Conservation (phyloP, 1,140 invertebrate genomes). For the Ruditapes philippinarum region DNA sequence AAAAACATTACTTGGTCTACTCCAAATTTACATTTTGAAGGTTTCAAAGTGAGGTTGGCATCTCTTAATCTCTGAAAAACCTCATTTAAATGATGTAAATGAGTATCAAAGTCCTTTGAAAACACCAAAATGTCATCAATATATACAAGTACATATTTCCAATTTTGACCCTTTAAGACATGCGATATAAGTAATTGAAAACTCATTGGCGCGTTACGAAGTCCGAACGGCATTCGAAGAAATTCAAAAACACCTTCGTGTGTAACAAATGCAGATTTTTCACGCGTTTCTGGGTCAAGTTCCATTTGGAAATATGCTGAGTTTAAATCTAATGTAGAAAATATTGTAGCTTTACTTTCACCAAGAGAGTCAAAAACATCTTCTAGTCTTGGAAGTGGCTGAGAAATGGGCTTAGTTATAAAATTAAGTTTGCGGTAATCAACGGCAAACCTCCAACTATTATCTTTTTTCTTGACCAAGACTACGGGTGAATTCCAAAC, state of each 20-base stretch:
- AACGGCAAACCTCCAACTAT: slow-evolving; percentile 58
- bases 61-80: slow-evolving; percentile 68
- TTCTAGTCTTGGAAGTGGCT: slow-evolving; percentile 57
- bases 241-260: slow-evolving; percentile 65
- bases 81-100: slow-evolving; percentile 80
- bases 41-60: slow-evolving; percentile 64
- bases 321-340: slow-evolving; percentile 62
- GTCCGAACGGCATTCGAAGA: slow-evolving; percentile 65
- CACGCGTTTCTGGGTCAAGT: slow-evolving; percentile 57
- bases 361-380: slow-evolving; percentile 66
- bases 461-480: slow-evolving; percentile 70
- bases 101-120: slow-evolving; percentile 84
- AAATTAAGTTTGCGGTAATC: slow-evolving; percentile 74
- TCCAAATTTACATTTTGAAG: slow-evolving; percentile 65
- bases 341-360: slow-evolving; percentile 43
- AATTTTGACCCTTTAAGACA: slow-evolving; percentile 41
- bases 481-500: slow-evolving; percentile 71
- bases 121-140: slow-evolving; percentile 73
- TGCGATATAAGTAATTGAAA: slow-evolving; percentile 62
- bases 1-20: slow-evolving; percentile 62
- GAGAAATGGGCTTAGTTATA: slow-evolving; percentile 30
- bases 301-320: slow-evolving; percentile 68
- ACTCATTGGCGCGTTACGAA: slow-evolving; percentile 35
- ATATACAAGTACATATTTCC: slow-evolving; percentile 66
- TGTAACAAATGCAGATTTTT: slow-evolving; percentile 66